Evolutionary conservation across 2,797 vertebrate species (phyloP), one percentile per base, ranked within the genome.

Genomic region (Gymnodraco acuticeps): DNA sequence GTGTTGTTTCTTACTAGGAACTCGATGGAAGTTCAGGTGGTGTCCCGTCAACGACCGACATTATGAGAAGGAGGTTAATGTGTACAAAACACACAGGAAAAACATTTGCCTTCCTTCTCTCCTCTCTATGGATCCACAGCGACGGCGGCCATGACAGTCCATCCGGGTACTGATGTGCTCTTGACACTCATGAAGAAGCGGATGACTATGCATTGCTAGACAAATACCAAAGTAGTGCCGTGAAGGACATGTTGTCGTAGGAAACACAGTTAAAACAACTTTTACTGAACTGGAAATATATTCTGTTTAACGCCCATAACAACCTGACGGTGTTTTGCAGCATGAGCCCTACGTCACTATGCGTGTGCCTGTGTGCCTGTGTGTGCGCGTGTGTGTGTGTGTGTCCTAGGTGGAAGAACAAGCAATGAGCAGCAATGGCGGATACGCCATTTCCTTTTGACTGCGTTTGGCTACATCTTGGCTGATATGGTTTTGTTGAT

Each of bases 101-200:
- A 86, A 80, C 86, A 90, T 92, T 94, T 94, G 96, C 95, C 95
- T 96, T 95, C 91, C 88, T 93, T 80, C 89, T 93, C 92, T 88
- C 88, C 95, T 92, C 89, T 93, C 93, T 92, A 91, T 93, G 88
- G 94, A 94, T 93, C 93, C 90, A 94, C 95, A 94, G 96, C 81
- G 92, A 95, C 90, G 96, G 96, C 97, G 94, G 98, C 97, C 98
- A 99, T 99, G 95, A 97, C 96, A 95, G 89, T 96, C 95, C 96
- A 99, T 99, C 98, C 97, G 97, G 98, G 97, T 89, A 95, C 81
- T 82, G 64, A 54, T 79, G 85, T 73, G 88, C 70, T 85, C 76
- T 79, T 87, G 88, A 87, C 87, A 79, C 85, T 90, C 84, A 76
- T 81, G 82, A 71, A 83, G 68, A 76, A 91, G 94, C 94, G 94